These are phyloP conservation scores for Vulpes lagopus DNA, from an alignment of 2,113 vertebrate species.

Conservation along the genomic window DNA sequence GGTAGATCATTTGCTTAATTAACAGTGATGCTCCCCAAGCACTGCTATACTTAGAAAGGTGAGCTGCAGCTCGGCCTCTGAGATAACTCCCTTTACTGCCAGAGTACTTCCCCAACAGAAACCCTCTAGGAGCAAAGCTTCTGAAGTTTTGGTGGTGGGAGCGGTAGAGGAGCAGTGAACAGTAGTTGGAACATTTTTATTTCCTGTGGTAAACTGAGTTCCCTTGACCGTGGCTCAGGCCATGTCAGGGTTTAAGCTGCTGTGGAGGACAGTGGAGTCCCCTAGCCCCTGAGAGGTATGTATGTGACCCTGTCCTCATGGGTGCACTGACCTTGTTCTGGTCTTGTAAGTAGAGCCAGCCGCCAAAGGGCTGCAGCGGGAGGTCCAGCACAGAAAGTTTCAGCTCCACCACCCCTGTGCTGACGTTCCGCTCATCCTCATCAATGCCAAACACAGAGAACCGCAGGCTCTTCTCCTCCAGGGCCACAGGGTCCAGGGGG, in stretches of 20 bases:
- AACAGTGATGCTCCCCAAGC: neutral
- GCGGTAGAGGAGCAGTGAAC: neutral
- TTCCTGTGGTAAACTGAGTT: neutral
- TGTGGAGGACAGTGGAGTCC: neutral
- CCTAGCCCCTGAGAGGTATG: fast-evolving
- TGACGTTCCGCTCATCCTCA: conserved; percentile 93
- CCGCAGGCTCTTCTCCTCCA: conserved; percentile 94
- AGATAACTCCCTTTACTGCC: neutral
- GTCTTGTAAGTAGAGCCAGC: conserved; percentile 99
- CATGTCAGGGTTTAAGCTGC: neutral
- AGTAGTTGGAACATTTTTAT: neutral
- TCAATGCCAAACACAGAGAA: conserved; percentile 95
- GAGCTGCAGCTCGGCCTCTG: neutral
- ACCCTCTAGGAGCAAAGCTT: neutral
- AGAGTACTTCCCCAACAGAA: neutral
- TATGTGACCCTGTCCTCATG: fast-evolving
- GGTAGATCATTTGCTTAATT: neutral
- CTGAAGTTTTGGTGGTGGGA: neutral
- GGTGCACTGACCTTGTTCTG: conserved; percentile 91
- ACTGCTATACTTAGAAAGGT: neutral
- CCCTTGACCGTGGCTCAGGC: neutral
- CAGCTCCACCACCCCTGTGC: conserved; percentile 94
- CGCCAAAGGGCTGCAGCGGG: conserved; percentile 92
- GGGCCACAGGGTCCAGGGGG: conserved; percentile 88
- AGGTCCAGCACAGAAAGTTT: conserved; percentile 96